Conservation (phyloP, 2,113 vertebrate species). For the Vulpes lagopus region DNA sequence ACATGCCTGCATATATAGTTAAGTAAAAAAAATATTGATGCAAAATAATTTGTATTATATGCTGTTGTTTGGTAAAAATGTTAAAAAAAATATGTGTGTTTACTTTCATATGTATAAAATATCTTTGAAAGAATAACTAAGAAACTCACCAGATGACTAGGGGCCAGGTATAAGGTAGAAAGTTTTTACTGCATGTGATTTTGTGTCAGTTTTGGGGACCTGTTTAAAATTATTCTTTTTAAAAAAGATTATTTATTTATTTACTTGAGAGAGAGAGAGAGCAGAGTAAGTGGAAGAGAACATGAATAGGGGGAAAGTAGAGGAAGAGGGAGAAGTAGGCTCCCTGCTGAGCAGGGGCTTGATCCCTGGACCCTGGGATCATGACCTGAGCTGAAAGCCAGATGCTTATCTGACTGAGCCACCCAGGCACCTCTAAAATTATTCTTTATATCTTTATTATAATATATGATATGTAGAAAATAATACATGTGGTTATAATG, state of each 20-base stretch:
- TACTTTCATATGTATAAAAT: background rate
- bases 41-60: background rate
- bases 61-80: background rate
- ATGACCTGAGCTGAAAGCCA: no score
- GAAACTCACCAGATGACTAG: background rate
- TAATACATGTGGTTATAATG: background rate
- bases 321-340: no score
- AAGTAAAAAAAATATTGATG: slow-evolving; percentile 26
- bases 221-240: background rate
- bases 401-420: no score
- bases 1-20: background rate
- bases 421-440: background rate
- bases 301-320: no score
- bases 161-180: background rate
- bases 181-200: background rate
- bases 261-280: no score
- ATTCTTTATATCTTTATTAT: background rate
- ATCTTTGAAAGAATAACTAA: background rate
- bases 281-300: no score
- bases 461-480: slow-evolving; percentile 6
- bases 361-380: no score
- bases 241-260: no score
- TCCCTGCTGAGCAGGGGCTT: no score
- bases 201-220: background rate
- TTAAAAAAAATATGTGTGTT: background rate